phyloP scores from a whole-genome alignment of 1,140 invertebrate species.

The Schlechtendalia chinensis region DNA sequence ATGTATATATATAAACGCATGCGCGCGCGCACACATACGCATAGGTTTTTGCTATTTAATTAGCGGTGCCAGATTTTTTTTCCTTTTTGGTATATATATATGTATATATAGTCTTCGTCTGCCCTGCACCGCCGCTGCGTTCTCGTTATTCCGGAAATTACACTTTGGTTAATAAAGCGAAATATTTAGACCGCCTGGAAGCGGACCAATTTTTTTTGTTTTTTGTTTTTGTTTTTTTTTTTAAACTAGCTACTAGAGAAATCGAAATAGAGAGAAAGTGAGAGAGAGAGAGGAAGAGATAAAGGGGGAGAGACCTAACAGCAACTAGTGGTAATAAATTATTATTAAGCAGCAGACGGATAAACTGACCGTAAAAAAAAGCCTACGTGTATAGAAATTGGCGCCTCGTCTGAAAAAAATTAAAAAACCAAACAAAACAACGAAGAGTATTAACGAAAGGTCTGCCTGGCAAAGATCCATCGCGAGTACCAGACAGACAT shows the following conservation, averaged over 20 bases:
- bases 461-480: conserved; percentile 31
- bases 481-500: conserved; percentile 18
- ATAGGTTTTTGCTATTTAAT: neutral
- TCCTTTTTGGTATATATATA: too few relatives aligned
- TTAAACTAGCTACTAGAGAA: neutral
- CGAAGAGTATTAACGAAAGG: conserved; percentile 19
- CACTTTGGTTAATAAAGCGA: neutral
- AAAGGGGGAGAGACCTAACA: neutral
- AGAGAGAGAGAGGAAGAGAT: too few relatives aligned
- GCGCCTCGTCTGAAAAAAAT: conserved; percentile 41
- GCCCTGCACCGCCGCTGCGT: neutral
- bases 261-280: neutral
- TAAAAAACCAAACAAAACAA: conserved; percentile 10
- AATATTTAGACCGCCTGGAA: conserved; percentile 37
- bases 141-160: conserved; percentile 10
- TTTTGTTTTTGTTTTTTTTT: neutral
- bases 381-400: conserved; percentile 1
- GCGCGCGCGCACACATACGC: too few relatives aligned
- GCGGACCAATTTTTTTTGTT: conserved; percentile 1
- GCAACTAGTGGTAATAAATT: conserved; percentile 47
- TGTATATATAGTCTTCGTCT: too few relatives aligned
- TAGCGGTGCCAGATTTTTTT: conserved; percentile 13
- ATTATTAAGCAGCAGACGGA: conserved; percentile 38
- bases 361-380: conserved; percentile 35
- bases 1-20: too few relatives aligned